Evolutionary conservation across 2,797 vertebrate genomes (phyloP), one percentile per base, ranked within the genome.

Genomic region (Pangasius mekongensis): DNA sequence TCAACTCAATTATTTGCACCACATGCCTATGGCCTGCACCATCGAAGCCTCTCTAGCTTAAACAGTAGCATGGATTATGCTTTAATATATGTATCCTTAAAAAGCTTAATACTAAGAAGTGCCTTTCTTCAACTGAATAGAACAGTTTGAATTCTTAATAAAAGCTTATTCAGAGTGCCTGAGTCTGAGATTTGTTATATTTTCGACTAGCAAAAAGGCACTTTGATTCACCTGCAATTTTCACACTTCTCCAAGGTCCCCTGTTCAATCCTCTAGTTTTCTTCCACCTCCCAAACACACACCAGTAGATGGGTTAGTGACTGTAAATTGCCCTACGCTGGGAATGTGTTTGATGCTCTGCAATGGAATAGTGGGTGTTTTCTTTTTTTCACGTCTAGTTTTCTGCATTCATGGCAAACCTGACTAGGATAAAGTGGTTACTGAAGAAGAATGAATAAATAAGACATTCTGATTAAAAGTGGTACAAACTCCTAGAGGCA

Each of bases 1-100:
- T 89, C 62, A 77, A 78, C 81, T 87, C 88, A 85, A 85, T 92
- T 88, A 84, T 82, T 85, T 56, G 30, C 83, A 88, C 86, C 54
- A 73, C 83, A 87, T 89, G 64, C 73, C 86, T 74, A n/a, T 27
- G 33, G 56, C 64, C 71, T 36, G 24, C 24, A 64, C 36, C 80
- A 60, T 6, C 56, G 39, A 86, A 43, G 83, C 47, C 67, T 33
- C 49, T 5, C 30, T 60, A 64, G 11, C 33, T 36, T 3, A 36
- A 78, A 67, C 71, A 85, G 56, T 52, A 86, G 73, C 87, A 85
- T 71, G 24, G 64, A 87, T 84, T 88, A 54, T 88, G 60, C 43
- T 49, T 84, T 86, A 80, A n/a, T 78, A 76, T 81, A 81, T 4
- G 36, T 7, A 62, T 64, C 58, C 27, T 18, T 3, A 14, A 62